Evolutionary conservation across 2,113 vertebrate genomes (phyloP).

Genomic region (Tragelaphus scriptus): DNA sequence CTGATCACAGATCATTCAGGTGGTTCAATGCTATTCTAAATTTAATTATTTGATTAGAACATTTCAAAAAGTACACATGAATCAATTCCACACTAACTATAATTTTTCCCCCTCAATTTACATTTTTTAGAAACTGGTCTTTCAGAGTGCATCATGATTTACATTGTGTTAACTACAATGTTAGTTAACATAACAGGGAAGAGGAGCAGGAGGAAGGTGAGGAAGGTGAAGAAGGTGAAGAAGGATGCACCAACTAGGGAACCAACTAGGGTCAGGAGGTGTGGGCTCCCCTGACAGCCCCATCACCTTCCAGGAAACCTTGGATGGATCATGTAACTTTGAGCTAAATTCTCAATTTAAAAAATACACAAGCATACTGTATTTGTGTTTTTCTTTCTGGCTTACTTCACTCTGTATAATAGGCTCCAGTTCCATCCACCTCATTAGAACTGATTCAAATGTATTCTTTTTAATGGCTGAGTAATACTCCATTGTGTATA

Average conservation of each 20-base stretch:
- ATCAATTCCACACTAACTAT: neutral
- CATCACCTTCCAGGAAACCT: accelerated
- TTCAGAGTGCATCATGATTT: neutral
- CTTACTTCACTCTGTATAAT: too few species aligned
- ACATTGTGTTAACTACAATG: neutral
- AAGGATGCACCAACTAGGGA: too few species aligned
- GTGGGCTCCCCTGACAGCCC: too few species aligned
- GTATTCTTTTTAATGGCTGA: too few species aligned
- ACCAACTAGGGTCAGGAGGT: neutral
- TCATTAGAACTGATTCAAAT: too few species aligned
- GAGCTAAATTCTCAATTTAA: neutral
- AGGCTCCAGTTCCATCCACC: too few species aligned
- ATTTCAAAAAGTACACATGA: neutral
- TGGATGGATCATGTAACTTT: neutral
- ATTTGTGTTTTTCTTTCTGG: too few species aligned
- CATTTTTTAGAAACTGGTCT: neutral
- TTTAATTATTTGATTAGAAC: neutral
- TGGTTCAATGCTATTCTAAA: neutral
- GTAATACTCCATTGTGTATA: too few species aligned
- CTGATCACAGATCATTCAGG: neutral
- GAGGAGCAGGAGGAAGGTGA: neutral
- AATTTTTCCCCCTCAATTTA: neutral
- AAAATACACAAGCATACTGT: neutral
- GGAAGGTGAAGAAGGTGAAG: neutral
- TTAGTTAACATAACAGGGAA: neutral